Evolutionary conservation across 2,888 invertebrate genomes (phyloP), one percentile per base, ranked within the genome.

Genomic region (Papilio elwesi): DNA sequence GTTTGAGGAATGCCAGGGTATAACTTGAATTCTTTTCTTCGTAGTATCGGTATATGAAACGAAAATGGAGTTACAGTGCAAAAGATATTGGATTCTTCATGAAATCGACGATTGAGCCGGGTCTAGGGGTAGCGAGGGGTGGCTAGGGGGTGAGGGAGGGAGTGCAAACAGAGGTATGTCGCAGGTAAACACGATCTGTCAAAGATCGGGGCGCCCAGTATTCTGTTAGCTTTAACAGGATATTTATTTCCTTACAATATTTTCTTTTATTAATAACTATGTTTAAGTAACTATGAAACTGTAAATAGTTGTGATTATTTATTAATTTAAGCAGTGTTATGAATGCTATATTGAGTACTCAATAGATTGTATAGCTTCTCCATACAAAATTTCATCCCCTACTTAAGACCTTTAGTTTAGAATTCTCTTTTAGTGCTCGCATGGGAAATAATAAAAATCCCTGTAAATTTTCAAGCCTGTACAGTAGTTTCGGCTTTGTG

Each of bases 11-110:
- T 51, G 49, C 51, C 43, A 48, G 15, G 55, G 11, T 72, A 55
- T 64, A 68, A 51, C 64, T 64, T 53, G 15, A 62, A 71, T 71
- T 71, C 67, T 68, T 73, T 55, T 49, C 55, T 64, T 68, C 51
- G 63, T 59, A 51, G 51, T 38, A 51, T 62, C 26, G 62, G 47
- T 64, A 59, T 62, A 53, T 67, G 66, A 62, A 73, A 68, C 38
- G 55, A 73, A 68, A 73, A 73, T 64, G 55, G 68, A 88, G 85
- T 89, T 88, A 87, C 87, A 87, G 86, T 87, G 87, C 87, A 84
- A 88, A 90, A 90, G 88, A 88, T 89, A 92, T 91, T 91, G 90
- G 90, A 89, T 91, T 91, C 87, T 80, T 88, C 88, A 90, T 90
- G 89, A 90, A 90, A 90, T 88, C 88, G 89, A 87, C 87, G 75